Conservation (phyloP, 2,797 vertebrate species). For the Apogon hyalosoma region DNA sequence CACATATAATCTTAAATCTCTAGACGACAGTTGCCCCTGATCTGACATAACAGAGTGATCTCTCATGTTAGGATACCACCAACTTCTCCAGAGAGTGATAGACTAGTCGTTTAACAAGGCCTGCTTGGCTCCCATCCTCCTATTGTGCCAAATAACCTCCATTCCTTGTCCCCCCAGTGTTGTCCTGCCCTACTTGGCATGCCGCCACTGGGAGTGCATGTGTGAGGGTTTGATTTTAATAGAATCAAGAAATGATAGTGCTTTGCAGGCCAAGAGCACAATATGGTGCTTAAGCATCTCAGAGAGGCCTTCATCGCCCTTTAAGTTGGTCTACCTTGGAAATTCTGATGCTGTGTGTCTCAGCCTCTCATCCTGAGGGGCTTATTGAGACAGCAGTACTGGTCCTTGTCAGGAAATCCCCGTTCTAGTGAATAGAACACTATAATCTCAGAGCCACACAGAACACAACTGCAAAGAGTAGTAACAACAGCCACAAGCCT, state of each 20-base stretch:
- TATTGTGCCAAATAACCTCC: constrained; percentile 75
- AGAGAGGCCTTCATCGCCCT: constrained; percentile 10
- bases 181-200: constrained; percentile 80
- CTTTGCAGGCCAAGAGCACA: constrained; percentile 46
- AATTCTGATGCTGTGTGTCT: constrained; percentile 31
- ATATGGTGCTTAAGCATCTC: constrained; percentile 40
- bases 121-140: constrained; percentile 53
- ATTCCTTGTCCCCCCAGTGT: constrained; percentile 68
- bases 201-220: constrained; percentile 59
- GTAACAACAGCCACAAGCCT: constrained; percentile 48
- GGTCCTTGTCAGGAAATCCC: constrained; percentile 72
- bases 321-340: constrained; percentile 30
- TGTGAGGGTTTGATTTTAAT: constrained; percentile 60
- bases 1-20: constrained; percentile 51
- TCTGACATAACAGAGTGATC: constrained; percentile 54
- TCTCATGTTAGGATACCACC: constrained; percentile 40
- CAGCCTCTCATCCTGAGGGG: constrained; percentile 58
- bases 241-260: constrained; percentile 52
- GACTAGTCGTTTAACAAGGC: constrained; percentile 43
- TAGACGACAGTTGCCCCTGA: constrained; percentile 50
- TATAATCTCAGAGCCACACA: constrained; percentile 70
- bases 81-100: constrained; percentile 49
- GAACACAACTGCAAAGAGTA: constrained; percentile 62
- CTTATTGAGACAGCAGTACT: constrained; percentile 59
- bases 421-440: constrained; percentile 72